Conservation (phyloP, 2,113 vertebrate genomes). For the Hyperopisus bebe region DNA sequence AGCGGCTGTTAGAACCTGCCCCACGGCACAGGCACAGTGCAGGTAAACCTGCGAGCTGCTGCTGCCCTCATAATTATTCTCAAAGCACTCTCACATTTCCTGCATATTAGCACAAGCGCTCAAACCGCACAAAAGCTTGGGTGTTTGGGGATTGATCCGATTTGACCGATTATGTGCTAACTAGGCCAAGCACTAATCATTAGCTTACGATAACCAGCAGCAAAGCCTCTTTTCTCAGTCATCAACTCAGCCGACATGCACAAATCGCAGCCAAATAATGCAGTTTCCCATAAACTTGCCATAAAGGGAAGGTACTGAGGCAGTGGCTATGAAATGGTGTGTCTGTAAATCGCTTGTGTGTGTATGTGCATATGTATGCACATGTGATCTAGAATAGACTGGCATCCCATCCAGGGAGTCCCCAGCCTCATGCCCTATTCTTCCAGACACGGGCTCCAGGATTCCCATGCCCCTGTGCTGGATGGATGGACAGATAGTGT, state of each 20-base stretch:
- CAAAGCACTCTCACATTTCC: background rate
- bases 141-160: background rate
- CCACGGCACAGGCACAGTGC: background rate
- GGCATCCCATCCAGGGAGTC: background rate
- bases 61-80: background rate
- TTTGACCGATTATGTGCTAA: background rate
- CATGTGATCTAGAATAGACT: background rate
- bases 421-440: background rate
- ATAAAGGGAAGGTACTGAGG: background rate
- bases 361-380: background rate
- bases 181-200: background rate
- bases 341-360: background rate
- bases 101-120: background rate
- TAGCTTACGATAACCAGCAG: background rate
- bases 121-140: background rate
- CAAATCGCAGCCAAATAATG: background rate
- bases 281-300: background rate
- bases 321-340: background rate
- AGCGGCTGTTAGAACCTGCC: background rate
- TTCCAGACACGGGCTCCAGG: background rate
- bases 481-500: background rate
- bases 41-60: background rate
- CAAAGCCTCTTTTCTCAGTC: background rate
- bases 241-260: background rate
- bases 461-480: background rate